phyloP scores from a whole-genome alignment of 1,140 invertebrate genomes.

The Aphis craccivora region DNA sequence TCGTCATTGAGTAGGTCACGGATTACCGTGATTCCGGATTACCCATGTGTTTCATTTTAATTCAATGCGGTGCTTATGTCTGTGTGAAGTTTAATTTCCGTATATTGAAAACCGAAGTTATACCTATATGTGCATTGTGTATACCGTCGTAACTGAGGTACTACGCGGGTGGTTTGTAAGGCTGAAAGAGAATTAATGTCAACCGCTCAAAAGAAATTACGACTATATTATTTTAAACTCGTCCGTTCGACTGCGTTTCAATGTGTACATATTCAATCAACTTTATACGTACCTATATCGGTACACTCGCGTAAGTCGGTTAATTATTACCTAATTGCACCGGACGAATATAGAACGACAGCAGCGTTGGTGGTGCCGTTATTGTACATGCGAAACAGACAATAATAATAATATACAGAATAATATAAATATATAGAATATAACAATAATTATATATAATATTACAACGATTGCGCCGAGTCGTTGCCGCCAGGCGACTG shows the following conservation, averaged over 20 bases:
- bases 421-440: not conserved
- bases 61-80: too few relatives aligned
- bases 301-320: not conserved
- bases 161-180: too few relatives aligned
- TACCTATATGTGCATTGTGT: too few relatives aligned
- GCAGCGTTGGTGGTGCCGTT: not conserved
- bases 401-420: too few relatives aligned
- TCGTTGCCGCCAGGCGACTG: not conserved
- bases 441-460: not conserved
- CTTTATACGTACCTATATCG: too few relatives aligned
- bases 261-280: not conserved
- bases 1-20: not conserved
- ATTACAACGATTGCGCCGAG: not conserved
- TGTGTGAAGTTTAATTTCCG: too few relatives aligned
- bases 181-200: too few relatives aligned
- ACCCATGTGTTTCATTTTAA: too few relatives aligned
- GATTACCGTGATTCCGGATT: too few relatives aligned
- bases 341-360: not conserved
- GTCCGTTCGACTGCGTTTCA: not conserved
- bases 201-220: too few relatives aligned
- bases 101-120: too few relatives aligned
- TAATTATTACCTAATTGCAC: not conserved
- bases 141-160: too few relatives aligned
- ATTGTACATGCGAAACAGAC: not conserved
- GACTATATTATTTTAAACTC: not conserved